Evolutionary conservation across 1,140 invertebrate genomes (phyloP), one percentile per base, ranked within the genome.

Genomic region (Drosophila paulistorum): DNA sequence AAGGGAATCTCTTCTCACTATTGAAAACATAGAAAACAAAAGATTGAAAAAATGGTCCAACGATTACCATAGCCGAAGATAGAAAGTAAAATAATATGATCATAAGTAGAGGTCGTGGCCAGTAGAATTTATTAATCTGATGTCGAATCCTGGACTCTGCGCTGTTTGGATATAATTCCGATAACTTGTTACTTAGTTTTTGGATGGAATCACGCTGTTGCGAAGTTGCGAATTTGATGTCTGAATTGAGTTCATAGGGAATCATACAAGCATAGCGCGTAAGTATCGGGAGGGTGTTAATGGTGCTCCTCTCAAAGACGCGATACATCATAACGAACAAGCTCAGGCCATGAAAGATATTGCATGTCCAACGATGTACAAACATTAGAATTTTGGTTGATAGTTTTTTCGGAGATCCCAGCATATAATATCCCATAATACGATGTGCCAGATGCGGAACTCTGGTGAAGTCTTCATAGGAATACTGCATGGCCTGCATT

Each of bases 191-290:
- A 59, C 74, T 70, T 0, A 81, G 41, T 0, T 23, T 65, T 2
- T 55, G 63, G 7, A 81, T 82, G 7, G 63, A 37, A 0, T 0
- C 0, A 0, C 61, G 57, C 41, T 81, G 79, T 9, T 70, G 13
- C 4, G 6, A 30, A 2, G 79, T 82, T 7, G 41, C 74, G 13
- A 74, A 74, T 7, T 82, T 81, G 4, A 60, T 74, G 17, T 78
- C 74, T 35, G 79, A 81, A 30, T 78, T 78, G 13, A 81, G 65
- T 9, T 74, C 61, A 61, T 74, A 81, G 20, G 71, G 70, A 1
- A 78, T 60, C 48, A 74, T 26, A 10, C 66, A 74, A 5, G 17
- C 26, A 6, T 81, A 82, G 1, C 79, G 79, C 33, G 70, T 65
- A 1, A 81, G 55, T 11, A 82, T 41, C 6, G 64, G 9, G 0